These are phyloP conservation scores for Cebus imitator DNA, from an alignment of 2,113 vertebrate genomes.

Conservation along the genomic window DNA sequence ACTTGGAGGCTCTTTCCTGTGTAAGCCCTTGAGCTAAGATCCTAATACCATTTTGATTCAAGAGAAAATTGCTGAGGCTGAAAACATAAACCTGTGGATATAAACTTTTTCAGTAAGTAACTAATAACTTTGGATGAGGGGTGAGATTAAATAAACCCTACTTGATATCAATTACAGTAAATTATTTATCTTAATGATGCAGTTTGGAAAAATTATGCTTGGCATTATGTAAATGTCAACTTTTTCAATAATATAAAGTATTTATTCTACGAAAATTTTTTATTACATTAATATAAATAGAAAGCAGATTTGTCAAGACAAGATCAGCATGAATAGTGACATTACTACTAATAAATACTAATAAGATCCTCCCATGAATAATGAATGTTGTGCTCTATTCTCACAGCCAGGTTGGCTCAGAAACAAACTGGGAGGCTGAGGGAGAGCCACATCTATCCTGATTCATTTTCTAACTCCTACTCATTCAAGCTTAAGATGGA, in stretches of 20 bases:
- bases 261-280: constrained; percentile 38
- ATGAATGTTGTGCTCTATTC: not conserved
- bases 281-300: constrained; percentile 13
- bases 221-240: not conserved
- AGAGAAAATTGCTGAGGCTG: not conserved
- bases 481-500: not conserved
- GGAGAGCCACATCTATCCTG: not conserved
- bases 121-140: not conserved
- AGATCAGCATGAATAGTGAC: not conserved
- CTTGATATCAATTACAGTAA: not conserved
- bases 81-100: not conserved
- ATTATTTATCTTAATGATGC: not conserved
- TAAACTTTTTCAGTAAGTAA: not conserved
- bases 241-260: not conserved
- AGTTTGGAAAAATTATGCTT: constrained; percentile 46
- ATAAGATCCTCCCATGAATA: not conserved
- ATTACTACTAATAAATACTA: not conserved
- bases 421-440: not conserved
- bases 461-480: not conserved
- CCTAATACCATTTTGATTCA: not conserved
- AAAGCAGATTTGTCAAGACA: constrained; percentile 3
- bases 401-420: not conserved
- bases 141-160: not conserved
- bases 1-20: not conserved
- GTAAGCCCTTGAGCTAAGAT: not conserved